Evolutionary conservation across 2,113 vertebrate species (phyloP).

Genomic region (Micronycteris hirsuta): DNA sequence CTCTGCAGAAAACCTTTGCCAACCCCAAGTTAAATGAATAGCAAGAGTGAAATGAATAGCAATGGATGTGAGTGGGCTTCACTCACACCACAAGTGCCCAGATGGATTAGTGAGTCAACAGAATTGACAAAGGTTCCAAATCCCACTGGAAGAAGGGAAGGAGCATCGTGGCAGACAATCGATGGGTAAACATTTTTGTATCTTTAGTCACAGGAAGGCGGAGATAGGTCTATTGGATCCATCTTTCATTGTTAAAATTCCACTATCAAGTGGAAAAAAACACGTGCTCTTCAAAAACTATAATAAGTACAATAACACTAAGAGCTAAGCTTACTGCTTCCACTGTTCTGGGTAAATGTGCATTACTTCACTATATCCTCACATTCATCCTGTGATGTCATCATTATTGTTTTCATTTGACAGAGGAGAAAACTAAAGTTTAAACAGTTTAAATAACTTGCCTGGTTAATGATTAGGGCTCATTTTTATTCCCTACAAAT

Average conservation of each 20-base stretch:
- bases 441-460: not conserved
- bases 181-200: not conserved
- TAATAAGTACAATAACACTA: not conserved
- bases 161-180: not conserved
- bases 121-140: not conserved
- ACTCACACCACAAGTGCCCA: not conserved
- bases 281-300: not conserved
- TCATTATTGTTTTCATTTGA: not conserved
- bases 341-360: not conserved
- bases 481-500: not conserved
- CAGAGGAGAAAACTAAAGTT: not conserved
- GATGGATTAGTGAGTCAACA: not conserved
- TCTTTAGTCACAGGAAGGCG: not conserved
- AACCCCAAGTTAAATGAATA: not conserved
- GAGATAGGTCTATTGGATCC: not conserved
- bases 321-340: not conserved
- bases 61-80: not conserved
- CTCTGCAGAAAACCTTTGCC: not conserved
- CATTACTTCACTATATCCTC: not conserved
- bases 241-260: not conserved
- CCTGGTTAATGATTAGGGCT: not conserved
- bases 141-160: not conserved
- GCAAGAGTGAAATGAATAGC: not conserved
- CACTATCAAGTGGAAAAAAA: not conserved
- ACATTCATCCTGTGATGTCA: not conserved